Base-by-base conservation (phyloP, 2,113 vertebrate genomes). In the Colistium nudipinnis region DNA sequence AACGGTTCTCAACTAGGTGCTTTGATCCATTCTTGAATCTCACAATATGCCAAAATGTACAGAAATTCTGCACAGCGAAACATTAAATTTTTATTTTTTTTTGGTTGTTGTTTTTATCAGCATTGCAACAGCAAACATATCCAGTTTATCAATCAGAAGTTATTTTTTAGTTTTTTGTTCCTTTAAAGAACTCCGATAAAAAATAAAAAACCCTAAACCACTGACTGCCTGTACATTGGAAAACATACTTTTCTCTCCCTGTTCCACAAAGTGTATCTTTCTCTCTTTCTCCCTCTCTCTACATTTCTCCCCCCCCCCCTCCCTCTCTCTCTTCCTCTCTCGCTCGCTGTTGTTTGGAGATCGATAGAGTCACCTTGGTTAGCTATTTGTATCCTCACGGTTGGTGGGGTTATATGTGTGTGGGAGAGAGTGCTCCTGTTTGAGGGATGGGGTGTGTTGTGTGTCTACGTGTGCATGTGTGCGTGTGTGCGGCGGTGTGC, bases 281-380 rank as follows among this genome's bases (percentile, higher is more conserved):
- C 74, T 74, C 56, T 56, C 44, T 35, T 9, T 71, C 38, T 47
- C 27, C 80, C 70, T 82, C 70, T 61, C 76, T 52, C 44, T n/a
- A n/a, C n/a, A n/a, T 71, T 49, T 20, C 74, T 74, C 56, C 53
- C 44, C 33, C 8, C 66, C 43, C 41, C 30, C 81, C 72, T 82
- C 72, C 61, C 76, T 48, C 43, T 10, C 12, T 75, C 44, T 82
- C 17, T 65, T 28, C 74, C 52, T 67, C 49, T 72, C 54, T 78
- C 75, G 76, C 70, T 68, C 39, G 53, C 81, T 78, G 83, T 84
- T 88, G 88, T 89, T 87, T 83, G 67, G 77, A 87, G 88, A 93
- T 92, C 92, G 80, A 93, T 93, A 85, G 82, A 92, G 91, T 93
- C 91, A 93, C 92, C 92, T 93, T 93, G 92, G 89, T 86, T 91